These are phyloP conservation scores for Pelusios castaneus DNA, from an alignment of 2,113 vertebrate species.

Conservation along the genomic window DNA sequence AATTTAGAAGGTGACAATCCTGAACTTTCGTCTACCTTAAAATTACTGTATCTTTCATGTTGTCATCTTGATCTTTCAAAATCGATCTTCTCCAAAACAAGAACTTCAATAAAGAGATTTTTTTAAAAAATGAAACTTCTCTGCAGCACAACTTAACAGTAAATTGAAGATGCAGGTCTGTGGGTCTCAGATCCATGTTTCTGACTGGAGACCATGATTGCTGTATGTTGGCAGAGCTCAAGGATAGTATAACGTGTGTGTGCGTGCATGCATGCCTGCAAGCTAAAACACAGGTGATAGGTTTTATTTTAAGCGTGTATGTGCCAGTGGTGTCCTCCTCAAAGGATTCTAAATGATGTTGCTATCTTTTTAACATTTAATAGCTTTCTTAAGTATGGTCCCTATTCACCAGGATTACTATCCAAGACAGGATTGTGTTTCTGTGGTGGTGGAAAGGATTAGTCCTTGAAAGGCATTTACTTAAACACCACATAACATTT, in stretches of 20 bases:
- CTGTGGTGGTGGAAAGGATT: background rate
- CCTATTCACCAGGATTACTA: background rate
- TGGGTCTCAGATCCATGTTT: background rate
- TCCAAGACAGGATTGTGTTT: too few species aligned
- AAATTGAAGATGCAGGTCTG: background rate
- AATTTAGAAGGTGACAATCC: background rate
- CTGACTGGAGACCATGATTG: background rate
- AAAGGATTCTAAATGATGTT: background rate
- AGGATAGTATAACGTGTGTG: too few species aligned
- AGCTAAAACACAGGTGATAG: background rate
- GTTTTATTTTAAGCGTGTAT: background rate
- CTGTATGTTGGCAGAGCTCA: background rate
- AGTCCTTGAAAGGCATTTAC: background rate
- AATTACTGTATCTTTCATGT: background rate
- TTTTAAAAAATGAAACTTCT: background rate
- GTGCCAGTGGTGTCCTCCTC: background rate
- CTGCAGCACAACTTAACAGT: background rate
- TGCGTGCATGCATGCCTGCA: too few species aligned
- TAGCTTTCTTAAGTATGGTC: background rate
- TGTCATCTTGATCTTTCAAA: background rate
- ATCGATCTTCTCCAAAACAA: background rate
- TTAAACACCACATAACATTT: background rate
- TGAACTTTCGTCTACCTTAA: background rate
- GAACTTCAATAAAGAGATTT: background rate
- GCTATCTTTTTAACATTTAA: background rate